phyloP scores from a whole-genome alignment of 2,797 vertebrate species.

The Gila robusta region DNA sequence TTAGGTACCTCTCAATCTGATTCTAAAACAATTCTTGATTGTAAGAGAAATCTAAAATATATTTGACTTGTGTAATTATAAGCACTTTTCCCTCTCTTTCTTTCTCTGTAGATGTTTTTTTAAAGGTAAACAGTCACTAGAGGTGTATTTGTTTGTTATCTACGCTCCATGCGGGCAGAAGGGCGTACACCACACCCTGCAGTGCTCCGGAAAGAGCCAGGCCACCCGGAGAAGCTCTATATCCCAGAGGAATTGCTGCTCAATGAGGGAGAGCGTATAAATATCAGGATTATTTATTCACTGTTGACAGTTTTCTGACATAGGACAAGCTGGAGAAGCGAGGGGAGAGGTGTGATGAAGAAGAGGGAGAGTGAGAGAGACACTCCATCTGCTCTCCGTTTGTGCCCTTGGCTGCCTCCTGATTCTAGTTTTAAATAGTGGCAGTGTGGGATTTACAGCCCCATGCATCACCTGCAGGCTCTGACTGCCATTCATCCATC shows the following conservation, averaged over 20 bases:
- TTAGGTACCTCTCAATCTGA: neutral
- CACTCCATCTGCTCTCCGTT: conserved; percentile 59
- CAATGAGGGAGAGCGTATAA: conserved; percentile 33
- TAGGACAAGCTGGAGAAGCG: conserved; percentile 27
- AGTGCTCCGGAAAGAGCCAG: neutral
- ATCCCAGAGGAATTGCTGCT: conserved; percentile 39
- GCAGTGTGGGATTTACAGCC: conserved; percentile 49
- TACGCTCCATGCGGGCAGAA: neutral
- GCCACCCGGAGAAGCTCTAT: conserved; percentile 5
- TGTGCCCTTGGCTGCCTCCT: conserved; percentile 53
- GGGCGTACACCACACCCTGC: neutral
- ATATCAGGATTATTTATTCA: conserved; percentile 52
- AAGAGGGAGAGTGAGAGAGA: conserved; percentile 39
- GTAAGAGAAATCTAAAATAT: too few relatives aligned
- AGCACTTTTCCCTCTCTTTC: neutral
- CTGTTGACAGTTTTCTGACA: conserved; percentile 55
- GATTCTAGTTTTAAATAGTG: conserved; percentile 51
- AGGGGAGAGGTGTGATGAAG: conserved; percentile 43
- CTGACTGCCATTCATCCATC: conserved; percentile 29
- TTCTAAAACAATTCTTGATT: neutral
- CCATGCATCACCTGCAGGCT: conserved; percentile 45
- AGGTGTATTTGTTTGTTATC: neutral
- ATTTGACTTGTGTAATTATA: neutral
- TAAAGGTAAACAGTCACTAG: neutral
- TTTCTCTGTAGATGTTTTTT: neutral